These are phyloP conservation scores for Lamprotornis superbus DNA, from an alignment of 2,113 vertebrate genomes.

Conservation along the genomic window DNA sequence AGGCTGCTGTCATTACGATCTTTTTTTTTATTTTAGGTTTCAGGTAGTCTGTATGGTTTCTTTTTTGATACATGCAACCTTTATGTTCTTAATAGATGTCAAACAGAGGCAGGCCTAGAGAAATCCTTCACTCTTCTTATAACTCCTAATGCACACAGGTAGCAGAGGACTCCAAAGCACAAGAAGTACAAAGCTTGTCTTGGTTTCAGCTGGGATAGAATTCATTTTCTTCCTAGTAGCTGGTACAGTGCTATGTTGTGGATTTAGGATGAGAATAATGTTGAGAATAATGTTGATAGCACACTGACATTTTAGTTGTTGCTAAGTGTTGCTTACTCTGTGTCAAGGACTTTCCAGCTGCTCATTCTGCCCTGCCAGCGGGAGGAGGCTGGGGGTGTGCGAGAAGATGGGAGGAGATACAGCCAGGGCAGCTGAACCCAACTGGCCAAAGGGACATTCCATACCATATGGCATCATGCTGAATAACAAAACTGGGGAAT, in stretches of 20 bases:
- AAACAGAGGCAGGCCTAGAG: neutral
- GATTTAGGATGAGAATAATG: neutral
- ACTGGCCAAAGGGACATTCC: neutral
- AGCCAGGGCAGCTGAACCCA: neutral
- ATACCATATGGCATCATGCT: neutral
- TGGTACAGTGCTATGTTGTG: neutral
- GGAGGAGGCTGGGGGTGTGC: neutral
- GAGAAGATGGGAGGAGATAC: neutral
- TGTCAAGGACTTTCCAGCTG: neutral
- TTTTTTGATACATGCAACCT: neutral
- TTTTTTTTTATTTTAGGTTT: neutral
- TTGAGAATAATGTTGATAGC: neutral
- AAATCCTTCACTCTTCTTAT: neutral
- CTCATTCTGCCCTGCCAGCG: rapidly evolving
- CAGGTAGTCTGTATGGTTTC: neutral
- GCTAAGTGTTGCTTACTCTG: neutral
- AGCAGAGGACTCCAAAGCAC: too few species aligned
- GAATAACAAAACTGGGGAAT: neutral
- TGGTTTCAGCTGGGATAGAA: neutral
- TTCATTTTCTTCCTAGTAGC: neutral
- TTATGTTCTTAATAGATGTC: neutral
- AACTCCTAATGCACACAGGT: neutral
- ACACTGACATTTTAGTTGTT: neutral
- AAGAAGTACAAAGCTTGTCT: neutral
- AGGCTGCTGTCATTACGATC: neutral